Evolutionary conservation across 2,113 vertebrate genomes (phyloP), one percentile per base, ranked within the genome.

Genomic region (Gymnocephalus cernua): DNA sequence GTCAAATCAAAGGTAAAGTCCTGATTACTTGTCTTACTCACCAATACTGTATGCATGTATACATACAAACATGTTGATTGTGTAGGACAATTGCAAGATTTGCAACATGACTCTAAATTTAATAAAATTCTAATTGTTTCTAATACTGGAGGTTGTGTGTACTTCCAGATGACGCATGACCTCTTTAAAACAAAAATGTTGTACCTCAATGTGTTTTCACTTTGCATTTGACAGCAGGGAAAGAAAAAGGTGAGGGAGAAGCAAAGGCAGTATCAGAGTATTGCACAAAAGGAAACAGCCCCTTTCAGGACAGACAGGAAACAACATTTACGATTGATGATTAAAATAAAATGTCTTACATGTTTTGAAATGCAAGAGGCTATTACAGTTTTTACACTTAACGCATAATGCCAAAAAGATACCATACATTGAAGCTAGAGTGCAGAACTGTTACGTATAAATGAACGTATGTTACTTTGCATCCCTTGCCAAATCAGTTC

Each of bases 201-300:
- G 74, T 53, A 32, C 9, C 74, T 84, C 57, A 50, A 51, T 70
- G 53, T 35, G 59, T 67, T 81, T 81, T 25, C 72, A n/a, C 57
- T 71, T 72, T 61, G 62, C n/a, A 44, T 78, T 66, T 76, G 71
- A 88, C 69, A 78, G 57, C 47, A 23, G 51, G 29, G 21, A 12
- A 23, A 32, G 15, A 69, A 58, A 50, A 65, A 86, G 64, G 79
- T 79, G 64, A 74, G 58, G 44, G 6, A 51, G 44, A 65, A 82
- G 75, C 70, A 74, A 74, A 64, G 47, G n/a, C 56, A 35, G 61
- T 11, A 65, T 64, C 65, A 58, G 27, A 56, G 57, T 16, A 16
- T 11, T 27, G 67, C 44, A 63, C 18, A 71, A 56, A 72, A 47
- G 19, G 35, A 75, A 35, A 45, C 15, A 58, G 68, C 45, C 21